phyloP scores from a whole-genome alignment of 1,140 invertebrate species.

The Zaprionus camerounensis region DNA sequence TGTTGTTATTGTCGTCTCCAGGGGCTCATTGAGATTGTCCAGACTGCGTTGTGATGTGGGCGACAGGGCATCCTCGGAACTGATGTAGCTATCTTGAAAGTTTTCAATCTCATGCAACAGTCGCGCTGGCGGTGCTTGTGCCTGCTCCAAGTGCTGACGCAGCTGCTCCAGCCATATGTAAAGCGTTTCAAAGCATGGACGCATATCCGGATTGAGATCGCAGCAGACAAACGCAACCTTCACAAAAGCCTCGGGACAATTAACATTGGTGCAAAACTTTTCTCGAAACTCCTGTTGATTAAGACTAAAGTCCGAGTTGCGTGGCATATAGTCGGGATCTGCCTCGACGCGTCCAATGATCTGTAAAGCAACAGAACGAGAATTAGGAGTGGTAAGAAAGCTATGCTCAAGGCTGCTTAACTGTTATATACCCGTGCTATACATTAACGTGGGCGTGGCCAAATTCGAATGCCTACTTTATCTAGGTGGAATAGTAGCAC shows the following conservation, averaged over 20 bases:
- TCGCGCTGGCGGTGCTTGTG: constrained; percentile 88
- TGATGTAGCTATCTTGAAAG: constrained; percentile 85
- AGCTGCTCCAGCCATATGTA: constrained; percentile 92
- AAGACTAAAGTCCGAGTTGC: constrained; percentile 95
- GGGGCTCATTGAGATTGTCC: constrained; percentile 54
- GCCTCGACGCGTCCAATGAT: constrained; percentile 97
- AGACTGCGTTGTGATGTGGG: constrained; percentile 76
- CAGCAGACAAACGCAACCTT: constrained; percentile 95
- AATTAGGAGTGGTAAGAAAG: not conserved
- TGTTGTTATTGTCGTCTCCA: not conserved
- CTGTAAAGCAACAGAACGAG: constrained; percentile 83
- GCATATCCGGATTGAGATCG: constrained; percentile 93
- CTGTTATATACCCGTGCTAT: too few species aligned
- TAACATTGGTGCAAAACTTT: constrained; percentile 90
- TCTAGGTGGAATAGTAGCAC: too few species aligned
- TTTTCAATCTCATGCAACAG: constrained; percentile 90
- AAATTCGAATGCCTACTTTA: too few species aligned
- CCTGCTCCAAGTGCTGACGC: constrained; percentile 89
- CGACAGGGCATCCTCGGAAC: constrained; percentile 76
- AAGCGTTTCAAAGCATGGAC: constrained; percentile 94
- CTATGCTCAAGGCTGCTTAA: too few species aligned
- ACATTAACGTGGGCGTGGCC: too few species aligned
- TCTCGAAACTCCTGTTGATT: constrained; percentile 94
- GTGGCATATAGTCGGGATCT: constrained; percentile 95
- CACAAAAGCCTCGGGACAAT: constrained; percentile 94